Base-by-base conservation (phyloP, 1,140 invertebrate species). In the Drosophila cardini region DNA sequence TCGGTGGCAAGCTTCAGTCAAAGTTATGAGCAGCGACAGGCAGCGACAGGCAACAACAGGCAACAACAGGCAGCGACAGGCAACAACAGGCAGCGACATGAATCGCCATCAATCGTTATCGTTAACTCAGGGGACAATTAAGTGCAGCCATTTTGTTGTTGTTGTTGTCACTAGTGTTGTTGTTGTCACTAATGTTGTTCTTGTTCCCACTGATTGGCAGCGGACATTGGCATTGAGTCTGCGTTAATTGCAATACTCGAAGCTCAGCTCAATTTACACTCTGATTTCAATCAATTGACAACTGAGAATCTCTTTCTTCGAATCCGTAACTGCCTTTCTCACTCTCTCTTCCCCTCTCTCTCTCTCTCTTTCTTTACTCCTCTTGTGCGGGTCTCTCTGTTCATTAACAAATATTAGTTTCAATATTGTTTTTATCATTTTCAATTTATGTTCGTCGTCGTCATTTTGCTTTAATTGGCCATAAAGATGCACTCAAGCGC, bases 401-500 rank as follows among this genome's bases (percentile, higher is more conserved):
- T 87, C 78, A 87, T 86, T 87, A 82, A 85, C 81, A 78, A 85
- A 85, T 85, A 85, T 85, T 85, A 71, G 68, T 80, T 61, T 71
- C 69, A 78, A 79, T 87, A 86, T 86, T 86, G 83, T 86, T 86
- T 73, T 86, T 87, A 86, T 86, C 76, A 87, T 82, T 87, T 72
- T 79, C 79, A 86, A 86, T 86, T 86, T 79, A 78, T 72, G 71
- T 71, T 10, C 11, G 60, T 16, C 48, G 72, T 48, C 57, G 42
- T 42, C 65, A 52, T 72, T 50, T 68, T 52, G 38, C 64, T 58
- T 70, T 62, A 78, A 78, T 78, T 78, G 76, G 67, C 48, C 70
- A 50, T 68, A 76, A 68, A 73, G 57, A 73, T 57, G 42, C 60
- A 38, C 15, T 4, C 50, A 9, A 16, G 8, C 16, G 53, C 45